Percentiles rank a stretch among this genome's conserved stretches.
Evolutionary conservation across 92 coral and sea anemone genomes (phyloP).

Genomic region (Umimayanthus kanabou): DNA sequence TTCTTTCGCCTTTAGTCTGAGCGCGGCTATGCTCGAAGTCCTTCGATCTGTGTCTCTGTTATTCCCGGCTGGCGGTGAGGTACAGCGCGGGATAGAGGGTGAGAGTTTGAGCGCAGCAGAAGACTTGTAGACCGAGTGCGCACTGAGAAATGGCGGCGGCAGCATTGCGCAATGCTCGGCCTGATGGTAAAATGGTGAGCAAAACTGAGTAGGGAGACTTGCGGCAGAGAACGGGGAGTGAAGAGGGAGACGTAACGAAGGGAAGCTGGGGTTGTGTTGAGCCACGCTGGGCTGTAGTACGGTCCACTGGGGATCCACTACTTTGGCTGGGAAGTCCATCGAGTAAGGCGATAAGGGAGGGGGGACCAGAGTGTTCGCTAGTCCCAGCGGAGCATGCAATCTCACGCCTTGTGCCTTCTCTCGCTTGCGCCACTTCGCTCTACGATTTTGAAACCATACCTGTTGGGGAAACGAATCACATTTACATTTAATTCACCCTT

Average conservation of each 20-base stretch:
- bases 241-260: conserved; percentile 79
- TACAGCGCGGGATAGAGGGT: conserved; percentile 49
- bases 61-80: conserved; percentile 65
- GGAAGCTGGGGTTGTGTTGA: conserved; percentile 65
- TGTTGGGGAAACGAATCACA: not conserved
- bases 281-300: conserved; percentile 11
- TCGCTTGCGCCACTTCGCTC: conserved; percentile 91
- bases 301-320: conserved; percentile 70
- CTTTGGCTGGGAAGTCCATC: conserved; percentile 55
- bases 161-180: conserved; percentile 48
- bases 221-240: conserved; percentile 58
- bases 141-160: conserved; percentile 57
- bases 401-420: conserved; percentile 92
- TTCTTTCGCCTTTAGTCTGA: conserved; percentile 87
- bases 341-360: conserved; percentile 76
- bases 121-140: conserved; percentile 57
- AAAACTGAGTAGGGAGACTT: conserved; percentile 41
- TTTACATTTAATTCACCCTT: not conserved
- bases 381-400: conserved; percentile 89
- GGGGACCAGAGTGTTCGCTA: conserved; percentile 71
- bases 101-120: conserved; percentile 62
- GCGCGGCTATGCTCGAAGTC: conserved; percentile 86
- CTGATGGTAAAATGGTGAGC: conserved; percentile 52
- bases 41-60: conserved; percentile 74
- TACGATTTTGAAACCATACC: conserved; percentile 94